These are phyloP conservation scores for Tetramorium alpestre DNA, from an alignment of 1,140 invertebrate species.

Conservation along the genomic window DNA sequence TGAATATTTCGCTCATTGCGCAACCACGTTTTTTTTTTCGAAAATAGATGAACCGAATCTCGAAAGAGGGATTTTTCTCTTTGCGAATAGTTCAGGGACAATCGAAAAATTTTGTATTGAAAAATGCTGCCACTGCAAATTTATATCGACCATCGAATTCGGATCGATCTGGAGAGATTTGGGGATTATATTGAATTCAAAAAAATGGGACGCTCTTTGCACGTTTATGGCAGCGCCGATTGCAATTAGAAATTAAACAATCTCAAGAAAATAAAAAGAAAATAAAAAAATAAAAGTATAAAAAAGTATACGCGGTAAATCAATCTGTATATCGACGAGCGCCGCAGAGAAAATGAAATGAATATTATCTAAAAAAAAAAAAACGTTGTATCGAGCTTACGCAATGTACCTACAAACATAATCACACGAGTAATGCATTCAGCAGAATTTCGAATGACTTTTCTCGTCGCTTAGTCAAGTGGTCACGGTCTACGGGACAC, in stretches of 20 bases:
- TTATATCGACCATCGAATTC: background rate
- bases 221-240: background rate
- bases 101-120: background rate
- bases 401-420: slow-evolving; percentile 67
- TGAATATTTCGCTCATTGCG: slow-evolving; percentile 10
- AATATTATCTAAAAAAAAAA: background rate
- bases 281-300: background rate
- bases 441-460: slow-evolving; percentile 83
- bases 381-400: slow-evolving; percentile 35
- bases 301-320: background rate
- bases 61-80: background rate
- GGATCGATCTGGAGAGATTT: background rate
- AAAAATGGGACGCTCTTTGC: background rate
- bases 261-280: background rate
- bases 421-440: slow-evolving; percentile 71
- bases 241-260: background rate
- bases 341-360: background rate
- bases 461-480: slow-evolving; percentile 83
- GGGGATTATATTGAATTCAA: background rate
- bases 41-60: background rate
- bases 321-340: background rate
- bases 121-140: background rate
- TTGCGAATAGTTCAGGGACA: background rate
- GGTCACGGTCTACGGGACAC: slow-evolving; percentile 86
- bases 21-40: background rate